phyloP scores from a whole-genome alignment of 2,797 vertebrate species.

The Urophycis tenuis region DNA sequence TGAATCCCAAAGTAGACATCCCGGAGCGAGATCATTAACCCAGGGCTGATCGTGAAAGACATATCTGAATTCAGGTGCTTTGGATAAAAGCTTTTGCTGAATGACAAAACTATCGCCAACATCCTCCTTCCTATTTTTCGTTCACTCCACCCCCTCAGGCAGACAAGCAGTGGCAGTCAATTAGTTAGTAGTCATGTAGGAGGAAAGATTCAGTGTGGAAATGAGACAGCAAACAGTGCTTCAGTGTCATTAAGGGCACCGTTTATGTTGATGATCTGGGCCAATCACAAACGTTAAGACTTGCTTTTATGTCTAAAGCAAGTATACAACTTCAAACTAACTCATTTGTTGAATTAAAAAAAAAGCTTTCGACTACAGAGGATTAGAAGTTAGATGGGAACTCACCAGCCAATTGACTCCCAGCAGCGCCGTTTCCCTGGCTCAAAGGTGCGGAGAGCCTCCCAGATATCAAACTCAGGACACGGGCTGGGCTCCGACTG shows the following conservation, averaged over 20 bases:
- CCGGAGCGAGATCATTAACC: too few relatives aligned
- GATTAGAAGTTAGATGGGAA: not conserved
- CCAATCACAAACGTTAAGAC: too few relatives aligned
- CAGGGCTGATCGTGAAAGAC: too few relatives aligned
- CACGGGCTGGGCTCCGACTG: slow-evolving; percentile 85
- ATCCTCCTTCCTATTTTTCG: too few relatives aligned
- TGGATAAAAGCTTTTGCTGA: not conserved
- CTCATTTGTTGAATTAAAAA: not conserved
- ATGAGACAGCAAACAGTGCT: not conserved
- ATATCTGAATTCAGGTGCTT: not conserved
- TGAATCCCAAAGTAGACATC: too few relatives aligned
- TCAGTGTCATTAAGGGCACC: not conserved
- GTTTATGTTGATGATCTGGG: too few relatives aligned
- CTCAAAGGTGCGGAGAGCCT: slow-evolving; percentile 80
- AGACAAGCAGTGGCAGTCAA: too few relatives aligned
- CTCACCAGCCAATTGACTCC: slow-evolving; percentile 90
- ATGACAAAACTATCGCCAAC: too few relatives aligned
- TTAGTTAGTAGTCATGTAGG: too few relatives aligned
- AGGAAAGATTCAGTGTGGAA: not conserved
- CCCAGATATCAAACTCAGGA: slow-evolving; percentile 89
- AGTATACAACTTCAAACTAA: not conserved
- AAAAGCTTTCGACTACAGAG: not conserved
- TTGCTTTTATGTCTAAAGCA: not conserved
- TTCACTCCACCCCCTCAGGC: too few relatives aligned
- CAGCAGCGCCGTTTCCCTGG: slow-evolving; percentile 85